A percentile compares a stretch with the other conserved stretches of the same genome.
These are phyloP conservation scores for Cyanocitta stelleri DNA, from an alignment of 2,113 vertebrate genomes.

Conservation along the genomic window DNA sequence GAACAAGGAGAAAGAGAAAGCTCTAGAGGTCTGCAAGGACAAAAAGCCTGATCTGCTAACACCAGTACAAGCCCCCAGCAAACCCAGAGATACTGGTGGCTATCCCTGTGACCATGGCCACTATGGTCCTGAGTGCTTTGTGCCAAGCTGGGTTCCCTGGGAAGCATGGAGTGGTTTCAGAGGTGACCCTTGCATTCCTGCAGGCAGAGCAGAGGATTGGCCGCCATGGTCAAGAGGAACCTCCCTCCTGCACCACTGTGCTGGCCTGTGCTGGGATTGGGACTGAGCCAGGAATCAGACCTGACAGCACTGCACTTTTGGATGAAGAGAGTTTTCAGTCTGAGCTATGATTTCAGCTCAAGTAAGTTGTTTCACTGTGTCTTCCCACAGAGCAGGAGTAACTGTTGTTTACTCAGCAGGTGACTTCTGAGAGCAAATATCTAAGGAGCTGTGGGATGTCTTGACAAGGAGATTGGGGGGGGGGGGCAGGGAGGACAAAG, in stretches of 20 bases:
- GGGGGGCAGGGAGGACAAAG: background rate
- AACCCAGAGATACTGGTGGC: background rate
- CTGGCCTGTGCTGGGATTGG: background rate
- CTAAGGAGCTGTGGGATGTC: background rate
- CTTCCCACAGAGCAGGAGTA: background rate
- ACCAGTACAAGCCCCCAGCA: rapidly evolving
- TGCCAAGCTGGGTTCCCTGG: background rate
- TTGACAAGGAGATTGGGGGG: background rate
- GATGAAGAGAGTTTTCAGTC: background rate
- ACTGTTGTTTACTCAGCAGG: background rate
- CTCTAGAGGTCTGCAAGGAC: background rate
- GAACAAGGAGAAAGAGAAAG: background rate
- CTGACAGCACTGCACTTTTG: rapidly evolving
- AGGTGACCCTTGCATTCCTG: background rate
- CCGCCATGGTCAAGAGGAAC: background rate
- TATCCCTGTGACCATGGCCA: background rate
- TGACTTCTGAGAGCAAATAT: background rate
- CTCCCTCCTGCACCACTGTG: background rate
- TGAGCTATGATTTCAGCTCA: background rate
- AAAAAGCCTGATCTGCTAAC: background rate
- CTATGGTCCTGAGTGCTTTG: rapidly evolving
- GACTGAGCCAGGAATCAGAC: background rate
- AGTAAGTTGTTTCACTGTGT: background rate
- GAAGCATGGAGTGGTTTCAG: background rate
- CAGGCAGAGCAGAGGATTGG: rapidly evolving